Evolutionary conservation across 2,797 vertebrate genomes (phyloP).

Genomic region (Phrynocephalus guinanensis): DNA sequence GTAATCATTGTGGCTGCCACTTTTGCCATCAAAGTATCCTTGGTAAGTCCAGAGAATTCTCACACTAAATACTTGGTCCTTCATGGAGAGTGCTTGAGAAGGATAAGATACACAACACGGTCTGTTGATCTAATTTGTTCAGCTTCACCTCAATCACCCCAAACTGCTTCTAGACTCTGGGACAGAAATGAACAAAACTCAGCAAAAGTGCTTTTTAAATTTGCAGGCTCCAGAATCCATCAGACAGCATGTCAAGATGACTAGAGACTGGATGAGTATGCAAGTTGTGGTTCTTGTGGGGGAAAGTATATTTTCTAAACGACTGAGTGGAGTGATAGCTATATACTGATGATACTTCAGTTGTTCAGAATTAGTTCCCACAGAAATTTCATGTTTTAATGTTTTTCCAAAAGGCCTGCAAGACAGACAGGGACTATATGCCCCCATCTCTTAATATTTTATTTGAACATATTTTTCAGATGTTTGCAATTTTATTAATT

Average conservation of each 20-base stretch:
- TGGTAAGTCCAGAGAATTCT: not conserved
- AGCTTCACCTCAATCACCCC: not conserved
- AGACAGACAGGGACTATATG: not conserved
- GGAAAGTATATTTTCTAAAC: too few species aligned
- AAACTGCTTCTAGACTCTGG: not conserved
- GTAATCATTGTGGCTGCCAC: too few species aligned
- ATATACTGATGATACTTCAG: not conserved
- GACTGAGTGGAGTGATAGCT: not conserved
- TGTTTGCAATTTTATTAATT: not conserved
- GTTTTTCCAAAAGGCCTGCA: too few species aligned
- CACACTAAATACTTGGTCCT: not conserved
- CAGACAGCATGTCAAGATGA: too few species aligned
- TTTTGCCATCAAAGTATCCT: not conserved
- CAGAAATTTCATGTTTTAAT: not conserved
- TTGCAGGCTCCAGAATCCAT: too few species aligned
- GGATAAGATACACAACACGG: too few species aligned
- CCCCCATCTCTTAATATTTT: too few species aligned
- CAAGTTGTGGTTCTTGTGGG: too few species aligned
- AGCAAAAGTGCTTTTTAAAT: too few species aligned
- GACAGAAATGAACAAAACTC: too few species aligned
- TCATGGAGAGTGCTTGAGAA: too few species aligned
- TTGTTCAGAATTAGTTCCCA: not conserved
- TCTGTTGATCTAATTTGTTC: not conserved
- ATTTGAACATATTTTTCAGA: not conserved
- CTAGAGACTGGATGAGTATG: too few species aligned